Base-by-base conservation (phyloP, 2,888 invertebrate genomes). In the Serripes groenlandicus region DNA sequence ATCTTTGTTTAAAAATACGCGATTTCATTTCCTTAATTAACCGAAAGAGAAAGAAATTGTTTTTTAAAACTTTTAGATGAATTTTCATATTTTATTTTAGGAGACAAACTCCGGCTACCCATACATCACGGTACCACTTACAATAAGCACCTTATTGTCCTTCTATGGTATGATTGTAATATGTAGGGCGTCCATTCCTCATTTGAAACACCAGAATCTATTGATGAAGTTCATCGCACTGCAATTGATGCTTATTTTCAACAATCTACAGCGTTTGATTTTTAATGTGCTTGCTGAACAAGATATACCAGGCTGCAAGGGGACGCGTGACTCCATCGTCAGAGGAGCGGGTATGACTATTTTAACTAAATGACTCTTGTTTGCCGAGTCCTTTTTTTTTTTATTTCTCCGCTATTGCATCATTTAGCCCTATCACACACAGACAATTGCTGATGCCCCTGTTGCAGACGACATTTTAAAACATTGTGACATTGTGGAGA, bases 101-200 rank as follows among this genome's bases (percentile, higher is more conserved):
- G 60, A 56, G 2, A 2, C 34, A 5, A 35, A 49, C 15, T 62
- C 62, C 5, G 69, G 69, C 9, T 75, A 82, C 11, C 56, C 81
- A n/a, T 85, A 85, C 52, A 74, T 88, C 18, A 54, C 69, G 4
- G 32, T 85, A n/a, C 9, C 82, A 5, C 80, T 80, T 26, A 74
- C 54, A 0, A 70, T 82, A 7, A 85, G 85, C 28, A 85, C 81
- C 1, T 9, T 88, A 9, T 28, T 85, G 0, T 83, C 83, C 0
- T 81, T 87, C 64, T 88, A 83, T 52, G 88, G 82, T 5, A 68
- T 87, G 28, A 78, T 78, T 28, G 78, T 88, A 9, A 83, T 83
- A 18, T 87, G 72, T 60, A 74, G 86, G n/a, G 73, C 79, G 15
- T 82, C 87, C 0, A 52, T 42, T 32, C 11, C 54, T 1, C 58